Base-by-base conservation (phyloP, 1,140 invertebrate species). In the Heliconius hewitsoni region DNA sequence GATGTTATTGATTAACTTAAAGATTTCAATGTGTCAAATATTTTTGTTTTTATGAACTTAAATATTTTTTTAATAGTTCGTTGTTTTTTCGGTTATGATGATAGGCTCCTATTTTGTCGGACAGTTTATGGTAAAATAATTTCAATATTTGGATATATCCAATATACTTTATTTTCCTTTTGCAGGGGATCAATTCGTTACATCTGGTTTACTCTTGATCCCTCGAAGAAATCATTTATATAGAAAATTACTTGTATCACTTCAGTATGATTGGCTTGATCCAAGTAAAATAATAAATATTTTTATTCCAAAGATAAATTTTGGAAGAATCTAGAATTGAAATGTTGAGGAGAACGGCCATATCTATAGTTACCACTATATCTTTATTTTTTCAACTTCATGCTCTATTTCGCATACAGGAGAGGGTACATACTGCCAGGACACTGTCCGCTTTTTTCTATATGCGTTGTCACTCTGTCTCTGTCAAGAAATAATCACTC, bases 251-350 rank as follows among this genome's bases (percentile, higher is more conserved):
- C 5, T 30, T 66, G 60, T 66, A 30, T 66, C 27, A 66, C 60
- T 66, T 66, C 16, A 30, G 23, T 27, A 13, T 16, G 60, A 13
- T 66, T 66, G 60, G 16, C 11, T 66, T 66, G 13, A 66, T 27
- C 23, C 23, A 6, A 66, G 60, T 30, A 66, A 66, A 66, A 66
- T 30, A 30, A 23, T 57, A 71, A 71, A 76, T 71, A 37, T 57
- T 50, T 39, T 30, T 55, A 57, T 19, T 57, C 8, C 8, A 57
- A 8, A n/a, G 8, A 18, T 55, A 8, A 55, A n/a, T 60, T 60
- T 0, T 60, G 8, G 8, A 3, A 23, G 9, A 60, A n/a, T 27
- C 19, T 23, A 4, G 23, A 60, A 60, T 27, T 23, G 19, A n/a
- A 19, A 55, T 55, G 13, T 16, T 46, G 6, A 55, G 16, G 52